Evolutionary conservation across 2,113 vertebrate species (phyloP).

Genomic region (Phodopus roborovskii): DNA sequence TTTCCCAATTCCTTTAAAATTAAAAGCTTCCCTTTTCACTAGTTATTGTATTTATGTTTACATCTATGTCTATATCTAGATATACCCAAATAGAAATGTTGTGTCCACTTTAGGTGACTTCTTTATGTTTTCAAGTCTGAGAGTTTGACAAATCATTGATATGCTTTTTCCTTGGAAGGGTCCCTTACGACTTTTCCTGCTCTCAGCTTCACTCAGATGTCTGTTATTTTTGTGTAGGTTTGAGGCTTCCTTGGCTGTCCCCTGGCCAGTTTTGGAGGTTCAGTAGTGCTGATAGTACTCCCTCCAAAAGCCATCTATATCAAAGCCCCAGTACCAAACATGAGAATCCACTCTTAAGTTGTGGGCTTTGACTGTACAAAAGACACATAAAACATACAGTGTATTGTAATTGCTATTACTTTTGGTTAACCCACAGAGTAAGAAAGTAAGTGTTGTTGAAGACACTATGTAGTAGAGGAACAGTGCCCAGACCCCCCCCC

Average conservation of each 20-base stretch:
- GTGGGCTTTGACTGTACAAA: background rate
- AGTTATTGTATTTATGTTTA: background rate
- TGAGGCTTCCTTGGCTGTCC: accelerated
- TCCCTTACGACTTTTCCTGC: accelerated
- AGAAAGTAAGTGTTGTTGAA: background rate
- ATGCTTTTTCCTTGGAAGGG: background rate
- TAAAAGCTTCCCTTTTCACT: background rate
- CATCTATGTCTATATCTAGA: background rate
- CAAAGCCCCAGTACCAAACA: background rate
- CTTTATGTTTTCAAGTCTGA: background rate
- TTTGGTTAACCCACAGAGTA: background rate
- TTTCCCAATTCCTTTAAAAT: background rate
- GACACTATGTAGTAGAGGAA: background rate
- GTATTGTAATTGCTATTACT: background rate
- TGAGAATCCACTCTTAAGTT: background rate
- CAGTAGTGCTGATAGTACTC: background rate
- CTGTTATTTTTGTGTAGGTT: background rate
- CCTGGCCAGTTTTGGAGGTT: no score
- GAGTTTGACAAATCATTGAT: background rate
- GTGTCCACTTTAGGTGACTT: background rate
- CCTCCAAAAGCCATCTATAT: background rate
- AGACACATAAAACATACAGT: background rate
- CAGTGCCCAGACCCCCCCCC: background rate
- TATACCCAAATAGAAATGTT: background rate
- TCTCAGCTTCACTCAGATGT: background rate